These are phyloP conservation scores for Cheilosia variabilis DNA, from an alignment of 2,888 invertebrate genomes.

Conservation along the genomic window DNA sequence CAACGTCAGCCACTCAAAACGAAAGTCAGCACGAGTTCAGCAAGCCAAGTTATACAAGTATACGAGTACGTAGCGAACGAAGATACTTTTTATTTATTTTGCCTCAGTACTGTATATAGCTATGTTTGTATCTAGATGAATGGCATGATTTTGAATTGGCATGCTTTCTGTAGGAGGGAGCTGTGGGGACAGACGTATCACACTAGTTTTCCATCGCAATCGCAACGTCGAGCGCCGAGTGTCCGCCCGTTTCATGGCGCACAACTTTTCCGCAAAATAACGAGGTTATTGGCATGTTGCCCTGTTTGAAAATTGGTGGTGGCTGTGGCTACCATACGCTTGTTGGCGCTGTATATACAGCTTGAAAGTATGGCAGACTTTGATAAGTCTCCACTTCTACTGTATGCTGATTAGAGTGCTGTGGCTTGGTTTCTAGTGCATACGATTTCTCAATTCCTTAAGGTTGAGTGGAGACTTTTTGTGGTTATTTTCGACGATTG, in stretches of 20 bases:
- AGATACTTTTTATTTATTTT: conserved; percentile 52
- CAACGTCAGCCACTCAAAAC: conserved; percentile 70
- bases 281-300: conserved; percentile 75
- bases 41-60: conserved; percentile 66
- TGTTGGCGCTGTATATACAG: conserved; percentile 56
- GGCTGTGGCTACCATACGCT: conserved; percentile 59
- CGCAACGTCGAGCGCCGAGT: conserved; percentile 61
- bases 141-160: conserved; percentile 65
- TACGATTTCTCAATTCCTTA: conserved; percentile 55
- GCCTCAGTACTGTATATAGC: conserved; percentile 39
- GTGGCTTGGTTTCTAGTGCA: conserved; percentile 38
- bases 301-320: conserved; percentile 74
- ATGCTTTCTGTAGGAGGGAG: conserved; percentile 35
- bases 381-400: conserved; percentile 70
- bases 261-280: conserved; percentile 61
- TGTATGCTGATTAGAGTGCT: conserved; percentile 11
- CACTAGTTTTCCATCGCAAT: conserved; percentile 72
- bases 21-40: conserved; percentile 74
- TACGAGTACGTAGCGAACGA: conserved; percentile 24
- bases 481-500: conserved; percentile 68
- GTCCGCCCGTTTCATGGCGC: conserved; percentile 44
- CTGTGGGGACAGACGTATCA: conserved; percentile 55
- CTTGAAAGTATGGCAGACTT: conserved; percentile 53
- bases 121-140: conserved; percentile 49
- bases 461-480: conserved; percentile 73